These are phyloP conservation scores for Craseonycteris thonglongyai DNA, from an alignment of 2,113 vertebrate species.

Conservation along the genomic window DNA sequence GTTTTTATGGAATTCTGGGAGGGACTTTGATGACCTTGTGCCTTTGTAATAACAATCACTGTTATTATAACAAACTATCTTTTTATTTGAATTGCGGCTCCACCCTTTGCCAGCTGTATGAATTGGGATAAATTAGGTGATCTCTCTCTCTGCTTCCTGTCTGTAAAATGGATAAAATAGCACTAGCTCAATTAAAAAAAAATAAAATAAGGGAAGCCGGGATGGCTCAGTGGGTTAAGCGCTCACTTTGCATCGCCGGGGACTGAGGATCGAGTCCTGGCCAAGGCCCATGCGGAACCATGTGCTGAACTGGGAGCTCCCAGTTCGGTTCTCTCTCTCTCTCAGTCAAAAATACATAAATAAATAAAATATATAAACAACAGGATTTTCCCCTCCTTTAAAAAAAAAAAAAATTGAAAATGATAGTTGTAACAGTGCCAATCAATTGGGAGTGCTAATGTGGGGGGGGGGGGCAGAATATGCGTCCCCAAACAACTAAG, in stretches of 20 bases:
- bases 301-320: too few relatives aligned
- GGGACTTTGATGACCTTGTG: neutral
- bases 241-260: too few relatives aligned
- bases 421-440: neutral
- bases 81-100: neutral
- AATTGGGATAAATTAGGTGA: neutral
- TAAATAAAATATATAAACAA: too few relatives aligned
- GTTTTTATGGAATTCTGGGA: conserved; percentile 2
- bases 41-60: neutral
- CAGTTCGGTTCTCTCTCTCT: too few relatives aligned
- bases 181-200: too few relatives aligned
- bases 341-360: too few relatives aligned
- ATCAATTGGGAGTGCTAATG: neutral
- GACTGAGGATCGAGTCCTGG: too few relatives aligned
- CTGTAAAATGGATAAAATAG: neutral
- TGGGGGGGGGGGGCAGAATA: accelerated
- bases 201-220: too few relatives aligned
- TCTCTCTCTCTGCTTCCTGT: neutral
- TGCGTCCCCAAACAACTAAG: neutral
- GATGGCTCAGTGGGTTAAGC: too few relatives aligned
- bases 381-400: too few relatives aligned
- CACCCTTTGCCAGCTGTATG: neutral
- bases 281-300: too few relatives aligned
- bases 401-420: too few relatives aligned
- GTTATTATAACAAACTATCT: neutral